Evolutionary conservation across 1,140 invertebrate species (phyloP).

Genomic region (Trichonephila clavata): DNA sequence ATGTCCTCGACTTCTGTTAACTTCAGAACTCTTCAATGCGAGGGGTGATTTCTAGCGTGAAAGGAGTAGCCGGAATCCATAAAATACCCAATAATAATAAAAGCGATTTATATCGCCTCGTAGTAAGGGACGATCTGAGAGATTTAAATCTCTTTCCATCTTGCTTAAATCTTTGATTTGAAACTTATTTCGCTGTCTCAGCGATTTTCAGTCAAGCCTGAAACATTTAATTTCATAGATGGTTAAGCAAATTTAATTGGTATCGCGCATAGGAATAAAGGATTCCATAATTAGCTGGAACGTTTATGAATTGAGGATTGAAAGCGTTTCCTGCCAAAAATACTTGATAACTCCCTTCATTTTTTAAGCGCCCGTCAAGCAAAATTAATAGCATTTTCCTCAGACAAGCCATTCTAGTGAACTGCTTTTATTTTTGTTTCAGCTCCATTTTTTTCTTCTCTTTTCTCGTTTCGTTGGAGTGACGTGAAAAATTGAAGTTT

Average conservation of each 20-base stretch:
- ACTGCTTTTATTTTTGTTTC: neutral
- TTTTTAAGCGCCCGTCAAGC: neutral
- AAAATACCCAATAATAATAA: conserved; percentile 55
- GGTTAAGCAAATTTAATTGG: conserved; percentile 73
- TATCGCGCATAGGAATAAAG: conserved; percentile 45
- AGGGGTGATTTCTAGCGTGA: conserved; percentile 43
- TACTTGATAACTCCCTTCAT: conserved; percentile 12
- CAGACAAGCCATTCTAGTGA: neutral
- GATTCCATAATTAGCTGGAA: conserved; percentile 50
- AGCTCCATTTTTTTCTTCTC: neutral
- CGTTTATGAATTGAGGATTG: conserved; percentile 50
- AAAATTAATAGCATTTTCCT: conserved; percentile 45
- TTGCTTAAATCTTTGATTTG: conserved; percentile 63
- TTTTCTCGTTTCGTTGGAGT: neutral
- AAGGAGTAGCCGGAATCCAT: conserved; percentile 5
- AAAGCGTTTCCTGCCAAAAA: conserved; percentile 13
- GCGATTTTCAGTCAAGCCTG: conserved; percentile 34
- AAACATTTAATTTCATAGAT: conserved; percentile 73
- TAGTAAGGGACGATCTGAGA: neutral
- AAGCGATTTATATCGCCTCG: conserved; percentile 1
- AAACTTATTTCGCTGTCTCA: conserved; percentile 35
- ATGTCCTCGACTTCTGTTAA: conserved; percentile 11
- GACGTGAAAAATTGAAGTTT: conserved; percentile 65
- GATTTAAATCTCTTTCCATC: conserved; percentile 64
- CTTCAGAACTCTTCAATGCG: conserved; percentile 15